Conservation (phyloP, 2,797 vertebrate genomes). For the Ptychadena robeensis region DNA sequence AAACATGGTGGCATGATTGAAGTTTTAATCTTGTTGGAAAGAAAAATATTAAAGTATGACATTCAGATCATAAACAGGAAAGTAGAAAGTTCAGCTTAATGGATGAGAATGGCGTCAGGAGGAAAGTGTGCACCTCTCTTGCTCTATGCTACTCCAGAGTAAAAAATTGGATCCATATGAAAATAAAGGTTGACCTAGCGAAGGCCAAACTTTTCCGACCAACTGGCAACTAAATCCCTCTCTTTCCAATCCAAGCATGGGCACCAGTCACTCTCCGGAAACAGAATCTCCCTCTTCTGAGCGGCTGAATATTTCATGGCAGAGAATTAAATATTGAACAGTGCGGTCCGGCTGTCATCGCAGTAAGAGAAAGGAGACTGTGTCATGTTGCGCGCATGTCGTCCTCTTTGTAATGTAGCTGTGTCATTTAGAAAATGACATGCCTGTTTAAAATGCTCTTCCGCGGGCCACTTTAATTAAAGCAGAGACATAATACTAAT, state of each 20-base stretch:
- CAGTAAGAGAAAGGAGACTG: conserved; percentile 50
- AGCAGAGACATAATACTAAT: conserved; percentile 69
- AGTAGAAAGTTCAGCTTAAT: not conserved
- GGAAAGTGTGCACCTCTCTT: not conserved
- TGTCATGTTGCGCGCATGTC: conserved; percentile 64
- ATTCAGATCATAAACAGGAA: not conserved
- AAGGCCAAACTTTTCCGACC: conserved; percentile 7
- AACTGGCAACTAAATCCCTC: conserved; percentile 27
- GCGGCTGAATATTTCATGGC: conserved; percentile 74
- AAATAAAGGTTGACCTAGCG: not conserved
- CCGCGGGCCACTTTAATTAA: conserved; percentile 73
- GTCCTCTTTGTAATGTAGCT: conserved; percentile 71
- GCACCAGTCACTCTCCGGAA: conserved; percentile 67
- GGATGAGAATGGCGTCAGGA: not conserved
- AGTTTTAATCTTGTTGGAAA: too few species aligned
- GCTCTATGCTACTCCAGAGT: not conserved
- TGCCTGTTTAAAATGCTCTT: conserved; percentile 71
- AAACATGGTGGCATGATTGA: too few species aligned
- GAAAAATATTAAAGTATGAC: too few species aligned
- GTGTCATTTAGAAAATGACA: conserved; percentile 74
- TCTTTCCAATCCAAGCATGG: not conserved
- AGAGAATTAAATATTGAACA: conserved; percentile 76
- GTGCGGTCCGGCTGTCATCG: conserved; percentile 62
- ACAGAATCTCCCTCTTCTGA: conserved; percentile 65
- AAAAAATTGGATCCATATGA: not conserved